These are phyloP conservation scores for Ianthella basta DNA, from an alignment of 37 sponge, comb jelly and placozoan species.

Conservation along the genomic window DNA sequence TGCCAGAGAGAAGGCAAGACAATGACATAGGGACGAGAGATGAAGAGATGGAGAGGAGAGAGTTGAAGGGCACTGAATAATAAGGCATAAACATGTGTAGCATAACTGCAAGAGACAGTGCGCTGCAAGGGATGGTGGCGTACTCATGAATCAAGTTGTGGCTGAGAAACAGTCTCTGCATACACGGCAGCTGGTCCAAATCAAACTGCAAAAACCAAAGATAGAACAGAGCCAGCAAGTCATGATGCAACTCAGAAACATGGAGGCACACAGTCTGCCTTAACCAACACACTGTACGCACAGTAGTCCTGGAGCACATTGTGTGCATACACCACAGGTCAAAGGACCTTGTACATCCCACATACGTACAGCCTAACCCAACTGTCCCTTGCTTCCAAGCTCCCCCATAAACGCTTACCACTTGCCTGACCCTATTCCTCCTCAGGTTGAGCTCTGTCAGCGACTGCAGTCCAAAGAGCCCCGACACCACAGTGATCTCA, in stretches of 20 bases:
- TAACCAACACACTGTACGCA: too few relatives aligned
- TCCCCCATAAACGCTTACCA: too few relatives aligned
- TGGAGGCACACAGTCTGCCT: too few relatives aligned
- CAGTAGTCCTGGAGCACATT: too few relatives aligned
- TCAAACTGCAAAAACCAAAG: slow-evolving; percentile 57
- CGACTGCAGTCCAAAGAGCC: slow-evolving; percentile 65
- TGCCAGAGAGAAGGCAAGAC: neutral
- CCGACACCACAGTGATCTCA: slow-evolving; percentile 67
- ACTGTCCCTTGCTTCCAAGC: too few relatives aligned
- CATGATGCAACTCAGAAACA: neutral
- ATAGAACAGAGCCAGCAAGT: neutral
- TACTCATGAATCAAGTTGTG: slow-evolving; percentile 85
- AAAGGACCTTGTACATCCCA: too few relatives aligned
- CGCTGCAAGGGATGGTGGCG: neutral
- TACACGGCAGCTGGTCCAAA: slow-evolving; percentile 75
- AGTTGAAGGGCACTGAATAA: neutral
- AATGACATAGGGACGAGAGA: neutral
- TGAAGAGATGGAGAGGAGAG: neutral
- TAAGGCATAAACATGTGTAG: neutral
- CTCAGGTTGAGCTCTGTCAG: slow-evolving; percentile 92
- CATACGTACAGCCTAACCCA: too few relatives aligned
- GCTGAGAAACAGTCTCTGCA: slow-evolving; percentile 90
- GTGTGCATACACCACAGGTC: too few relatives aligned
- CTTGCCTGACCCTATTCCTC: slow-evolving; percentile 83
- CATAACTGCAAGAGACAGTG: too few relatives aligned